Conservation (phyloP, 2,113 vertebrate species). For the Cottus gobio region DNA sequence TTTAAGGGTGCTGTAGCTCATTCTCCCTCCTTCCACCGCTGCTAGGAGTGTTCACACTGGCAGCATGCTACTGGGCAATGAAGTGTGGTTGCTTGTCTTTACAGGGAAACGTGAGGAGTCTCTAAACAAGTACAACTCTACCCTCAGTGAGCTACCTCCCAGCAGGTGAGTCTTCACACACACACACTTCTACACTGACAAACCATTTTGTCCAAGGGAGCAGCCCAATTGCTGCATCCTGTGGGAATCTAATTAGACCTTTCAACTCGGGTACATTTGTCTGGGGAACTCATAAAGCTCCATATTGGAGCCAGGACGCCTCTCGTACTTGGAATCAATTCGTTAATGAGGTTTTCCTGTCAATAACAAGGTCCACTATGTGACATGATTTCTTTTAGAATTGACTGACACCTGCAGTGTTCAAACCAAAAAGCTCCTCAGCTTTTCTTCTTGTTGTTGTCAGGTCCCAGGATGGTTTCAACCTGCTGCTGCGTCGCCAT, state of each 20-base stretch:
- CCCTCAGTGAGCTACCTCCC: conserved; percentile 75
- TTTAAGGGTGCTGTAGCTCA: not conserved
- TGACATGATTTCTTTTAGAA: not conserved
- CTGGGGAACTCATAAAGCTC: conserved; percentile 14
- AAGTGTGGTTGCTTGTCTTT: conserved; percentile 1
- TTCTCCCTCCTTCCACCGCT: not conserved
- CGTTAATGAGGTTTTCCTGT: conserved; percentile 10
- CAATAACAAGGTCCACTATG: not conserved
- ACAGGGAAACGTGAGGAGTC: conserved; percentile 79
- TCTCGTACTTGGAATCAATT: not conserved
- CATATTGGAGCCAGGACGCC: not conserved
- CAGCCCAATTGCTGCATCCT: not conserved
- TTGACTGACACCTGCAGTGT: not conserved
- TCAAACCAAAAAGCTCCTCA: not conserved
- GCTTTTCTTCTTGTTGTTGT: not conserved
- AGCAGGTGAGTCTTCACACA: conserved; percentile 62
- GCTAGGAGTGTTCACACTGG: not conserved
- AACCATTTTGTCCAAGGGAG: not conserved
- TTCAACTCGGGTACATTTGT: conserved; percentile 15
- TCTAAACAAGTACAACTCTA: conserved; percentile 74
- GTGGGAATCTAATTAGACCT: not conserved
- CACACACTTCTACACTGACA: not conserved
- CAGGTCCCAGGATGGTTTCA: conserved; percentile 84
- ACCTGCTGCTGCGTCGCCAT: conserved; percentile 81
- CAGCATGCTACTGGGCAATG: not conserved